Conservation (phyloP, 2,888 invertebrate species). For the Drosophila demipolita region DNA sequence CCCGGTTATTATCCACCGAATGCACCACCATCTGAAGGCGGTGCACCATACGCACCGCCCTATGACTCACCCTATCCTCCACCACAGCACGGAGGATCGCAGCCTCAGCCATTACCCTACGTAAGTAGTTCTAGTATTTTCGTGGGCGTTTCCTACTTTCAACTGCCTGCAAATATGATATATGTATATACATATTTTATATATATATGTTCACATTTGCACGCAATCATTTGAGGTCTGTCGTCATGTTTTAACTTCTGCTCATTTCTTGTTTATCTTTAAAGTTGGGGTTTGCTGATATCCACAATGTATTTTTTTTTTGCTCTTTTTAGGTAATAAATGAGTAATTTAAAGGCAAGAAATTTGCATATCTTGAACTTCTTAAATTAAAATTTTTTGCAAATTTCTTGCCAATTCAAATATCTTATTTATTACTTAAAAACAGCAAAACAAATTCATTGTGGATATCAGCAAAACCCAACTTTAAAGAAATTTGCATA, state of each 20-base stretch:
- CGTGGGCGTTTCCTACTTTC: conserved; percentile 26
- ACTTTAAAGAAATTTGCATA: neutral
- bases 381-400: too few species aligned
- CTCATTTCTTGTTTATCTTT: neutral
- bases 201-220: neutral
- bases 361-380: neutral
- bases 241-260: conserved; percentile 15
- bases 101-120: conserved; percentile 65
- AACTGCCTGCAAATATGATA: neutral
- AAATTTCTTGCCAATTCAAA: too few species aligned
- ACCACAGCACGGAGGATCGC: conserved; percentile 6
- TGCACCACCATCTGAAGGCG: conserved; percentile 68
- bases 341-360: too few species aligned
- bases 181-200: too few species aligned
- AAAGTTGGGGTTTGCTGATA: neutral
- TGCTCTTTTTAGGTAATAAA: too few species aligned
- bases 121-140: conserved; percentile 62
- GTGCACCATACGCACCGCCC: conserved; percentile 41
- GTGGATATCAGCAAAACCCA: too few species aligned
- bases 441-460: too few species aligned
- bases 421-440: too few species aligned
- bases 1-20: conserved; percentile 76
- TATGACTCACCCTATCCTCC: conserved; percentile 43
- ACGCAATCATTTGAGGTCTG: neutral
- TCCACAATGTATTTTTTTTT: neutral